Base-by-base conservation (phyloP, 2,113 vertebrate species). In the Panthera leo region DNA sequence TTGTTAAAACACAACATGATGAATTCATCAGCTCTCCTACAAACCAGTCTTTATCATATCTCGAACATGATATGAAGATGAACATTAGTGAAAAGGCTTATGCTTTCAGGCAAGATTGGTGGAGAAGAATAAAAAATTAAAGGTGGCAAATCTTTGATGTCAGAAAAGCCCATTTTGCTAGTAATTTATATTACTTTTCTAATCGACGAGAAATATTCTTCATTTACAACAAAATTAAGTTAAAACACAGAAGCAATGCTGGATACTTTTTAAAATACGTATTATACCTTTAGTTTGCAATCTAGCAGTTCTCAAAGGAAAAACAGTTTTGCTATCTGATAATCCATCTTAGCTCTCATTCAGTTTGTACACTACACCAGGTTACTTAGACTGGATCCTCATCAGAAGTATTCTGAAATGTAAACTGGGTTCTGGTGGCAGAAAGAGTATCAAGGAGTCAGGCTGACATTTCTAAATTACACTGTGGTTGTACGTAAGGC, bases 221-320 rank as follows among this genome's bases (percentile, higher is more conserved):
- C 55, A 76, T 65, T 65, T 97, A 48, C 25, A 79, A 73, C 16
- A 89, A 86, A 93, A 92, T 55, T 83, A 75, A 68, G 31, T 63
- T 68, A 79, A 94, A 84, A 92, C 14, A 13, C 16, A 61, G 19
- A 53, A 88, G 48, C 48, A 85, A 71, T 5, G 16, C 5, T 83
- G 65, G 75, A 14, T 51, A 67, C 89, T 71, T 79, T 93, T 93
- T 51, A 42, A 79, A 94, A 42, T 51, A 31, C 5, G 29, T 42
- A 61, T 34, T 18, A 48, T 29, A 87, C 13, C 21, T 67, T 78
- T 34, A 61, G 70, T 79, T 87, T 92, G 7, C 61, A 79, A 83
- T 73, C 63, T 14, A 61, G 12, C 48, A 18, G 13, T 83, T 94
- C 55, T 80, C 68, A 85, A 83, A 79, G n/a, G 79, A 82, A 90